Percentiles rank a stretch among this genome's conserved stretches.
Evolutionary conservation across 1,140 invertebrate species (phyloP).

Genomic region (Hirudo medicinalis): DNA sequence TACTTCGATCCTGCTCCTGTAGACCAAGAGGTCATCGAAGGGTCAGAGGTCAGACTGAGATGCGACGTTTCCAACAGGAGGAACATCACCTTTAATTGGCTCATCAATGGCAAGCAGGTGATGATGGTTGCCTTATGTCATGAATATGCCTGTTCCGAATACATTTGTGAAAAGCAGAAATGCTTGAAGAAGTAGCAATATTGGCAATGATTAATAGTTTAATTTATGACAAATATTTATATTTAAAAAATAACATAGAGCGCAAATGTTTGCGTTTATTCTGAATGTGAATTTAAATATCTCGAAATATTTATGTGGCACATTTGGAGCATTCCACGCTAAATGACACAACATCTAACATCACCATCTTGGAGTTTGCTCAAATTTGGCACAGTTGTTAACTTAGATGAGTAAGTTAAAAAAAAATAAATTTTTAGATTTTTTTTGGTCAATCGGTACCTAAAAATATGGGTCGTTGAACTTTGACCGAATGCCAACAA

Average conservation of each 20-base stretch:
- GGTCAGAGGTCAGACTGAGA: slow-evolving; percentile 45
- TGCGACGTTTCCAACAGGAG: slow-evolving; percentile 49
- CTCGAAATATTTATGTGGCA: background rate
- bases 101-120: slow-evolving; percentile 30
- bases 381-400: no score
- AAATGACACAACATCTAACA: no score
- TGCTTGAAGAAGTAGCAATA: no score
- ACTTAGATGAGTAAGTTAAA: no score
- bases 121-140: background rate
- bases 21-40: slow-evolving; percentile 45
- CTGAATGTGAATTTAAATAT: background rate
- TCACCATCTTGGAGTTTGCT: no score
- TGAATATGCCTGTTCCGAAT: background rate
- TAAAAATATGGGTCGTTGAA: no score
- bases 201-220: no score
- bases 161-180: background rate
- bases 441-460: no score
- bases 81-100: slow-evolving; percentile 50
- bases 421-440: no score
- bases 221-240: background rate
- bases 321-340: no score
- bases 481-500: no score
- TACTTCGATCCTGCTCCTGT: slow-evolving; percentile 50
- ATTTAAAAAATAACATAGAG: background rate
- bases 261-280: background rate